Percentiles rank a stretch among this genome's conserved stretches.
Evolutionary conservation across 2,113 vertebrate genomes (phyloP).

Genomic region (Odocoileus virginianus): DNA sequence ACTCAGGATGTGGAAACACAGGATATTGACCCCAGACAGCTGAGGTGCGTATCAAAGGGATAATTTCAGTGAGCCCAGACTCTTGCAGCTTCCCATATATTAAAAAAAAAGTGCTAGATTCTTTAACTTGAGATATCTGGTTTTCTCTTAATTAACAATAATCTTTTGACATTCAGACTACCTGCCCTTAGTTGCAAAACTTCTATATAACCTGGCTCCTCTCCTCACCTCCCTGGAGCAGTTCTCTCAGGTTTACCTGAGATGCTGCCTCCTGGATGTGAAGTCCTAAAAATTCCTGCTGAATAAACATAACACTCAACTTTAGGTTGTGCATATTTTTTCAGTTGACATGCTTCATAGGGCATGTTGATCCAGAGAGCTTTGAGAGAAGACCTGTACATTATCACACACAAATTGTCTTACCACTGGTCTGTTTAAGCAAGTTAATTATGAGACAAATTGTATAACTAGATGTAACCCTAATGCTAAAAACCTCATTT

Average conservation of each 20-base stretch:
- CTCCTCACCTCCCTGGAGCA: background rate
- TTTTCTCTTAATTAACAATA: background rate
- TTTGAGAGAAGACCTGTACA: background rate
- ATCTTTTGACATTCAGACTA: background rate
- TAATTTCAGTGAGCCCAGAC: background rate
- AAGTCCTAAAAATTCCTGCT: background rate
- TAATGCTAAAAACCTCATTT: background rate
- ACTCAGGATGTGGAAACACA: background rate
- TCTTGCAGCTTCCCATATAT: background rate
- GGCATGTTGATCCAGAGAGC: background rate
- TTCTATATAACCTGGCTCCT: background rate
- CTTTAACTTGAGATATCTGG: background rate
- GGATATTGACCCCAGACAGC: background rate
- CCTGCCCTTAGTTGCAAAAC: background rate
- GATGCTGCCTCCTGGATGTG: background rate
- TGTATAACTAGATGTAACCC: background rate
- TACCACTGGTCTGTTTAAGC: background rate
- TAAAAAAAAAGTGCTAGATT: background rate
- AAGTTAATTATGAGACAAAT: background rate
- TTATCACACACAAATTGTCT: background rate
- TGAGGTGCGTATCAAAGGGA: background rate
- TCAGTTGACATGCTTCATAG: background rate
- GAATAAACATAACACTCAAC: background rate
- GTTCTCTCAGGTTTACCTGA: background rate
- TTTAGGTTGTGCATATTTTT: background rate